Evolutionary conservation across 1,140 invertebrate species (phyloP), one percentile per base, ranked within the genome.

Genomic region (Euura lappo): DNA sequence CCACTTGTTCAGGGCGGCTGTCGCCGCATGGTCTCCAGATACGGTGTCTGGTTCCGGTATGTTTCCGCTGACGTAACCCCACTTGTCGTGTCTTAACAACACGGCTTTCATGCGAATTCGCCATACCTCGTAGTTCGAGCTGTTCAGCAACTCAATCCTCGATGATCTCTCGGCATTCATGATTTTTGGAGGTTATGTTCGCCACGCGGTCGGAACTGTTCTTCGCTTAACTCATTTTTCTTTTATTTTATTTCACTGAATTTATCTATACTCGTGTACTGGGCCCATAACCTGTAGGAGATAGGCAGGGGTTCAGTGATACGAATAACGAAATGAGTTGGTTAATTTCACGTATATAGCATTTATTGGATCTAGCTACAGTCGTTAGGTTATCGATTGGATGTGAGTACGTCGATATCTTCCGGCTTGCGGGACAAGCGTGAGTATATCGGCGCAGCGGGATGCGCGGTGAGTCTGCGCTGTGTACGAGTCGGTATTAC

Each of bases 141-240:
- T 11, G 47, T 51, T 51, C 11, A 51, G 47, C 47, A 51, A 51
- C 47, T 51, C 47, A 44, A 69, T 69, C 68, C 10, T 69, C 68
- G 44, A 45, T 69, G 44, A 45, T 44, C 28, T 44, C 13, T 69
- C 28, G 44, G 13, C 46, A 10, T 10, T 69, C 44, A 45, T 44
- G 44, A 10, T 8, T 10, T 69, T n/a, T n/a, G n/a, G 68, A 6
- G 7, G 68, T 10, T 45, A n/a, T 45, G 44, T 10, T 42, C 43
- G 68, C 6, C 44, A 44, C 8, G 46, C 44, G 68, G 44, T 44
- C 8, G n/a, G n/a, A 45, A 69, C 11, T 7, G 7, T 44, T 45
- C 44, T 69, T n/a, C 68, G 44, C n/a, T 69, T 46, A 6, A 3
- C n/a, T 13, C 7, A 69, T 44, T 46, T 69, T 6, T n/a, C 7